Percentiles rank a stretch among this genome's conserved stretches.
phyloP scores from a whole-genome alignment of 2,113 vertebrate genomes.

The Xenotilapia caudafasciata region DNA sequence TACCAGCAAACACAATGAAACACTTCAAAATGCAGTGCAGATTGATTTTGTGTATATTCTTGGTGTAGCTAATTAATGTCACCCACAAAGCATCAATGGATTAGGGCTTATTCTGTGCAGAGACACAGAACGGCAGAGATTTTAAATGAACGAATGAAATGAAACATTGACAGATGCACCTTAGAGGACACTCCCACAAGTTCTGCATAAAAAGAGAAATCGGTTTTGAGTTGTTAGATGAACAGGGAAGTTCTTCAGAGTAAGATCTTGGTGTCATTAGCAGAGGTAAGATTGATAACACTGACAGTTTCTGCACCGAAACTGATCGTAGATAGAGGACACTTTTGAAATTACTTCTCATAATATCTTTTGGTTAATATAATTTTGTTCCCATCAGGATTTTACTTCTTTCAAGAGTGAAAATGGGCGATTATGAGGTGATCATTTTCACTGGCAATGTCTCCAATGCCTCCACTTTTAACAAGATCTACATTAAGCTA shows the following conservation, averaged over 20 bases:
- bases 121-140: background rate
- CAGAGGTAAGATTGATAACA: background rate
- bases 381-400: background rate
- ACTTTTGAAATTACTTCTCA: background rate
- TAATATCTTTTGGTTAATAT: background rate
- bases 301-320: background rate
- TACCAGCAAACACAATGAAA: background rate
- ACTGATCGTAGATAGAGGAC: background rate
- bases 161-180: background rate
- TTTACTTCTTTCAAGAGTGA: background rate
- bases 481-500: slow-evolving; percentile 48
- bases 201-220: background rate
- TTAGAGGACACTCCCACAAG: background rate
- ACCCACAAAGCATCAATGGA: background rate
- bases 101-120: background rate
- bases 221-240: background rate
- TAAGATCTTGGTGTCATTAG: background rate
- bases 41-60: background rate
- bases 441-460: slow-evolving; percentile 4
- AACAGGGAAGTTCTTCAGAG: background rate
- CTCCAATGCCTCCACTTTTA: background rate
- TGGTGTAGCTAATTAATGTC: background rate
- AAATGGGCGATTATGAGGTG: slow-evolving; percentile 37
- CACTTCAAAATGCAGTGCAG: background rate
- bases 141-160: background rate